Evolutionary conservation across 2,888 invertebrate species (phyloP).

Genomic region (Chymomyza caudatula): DNA sequence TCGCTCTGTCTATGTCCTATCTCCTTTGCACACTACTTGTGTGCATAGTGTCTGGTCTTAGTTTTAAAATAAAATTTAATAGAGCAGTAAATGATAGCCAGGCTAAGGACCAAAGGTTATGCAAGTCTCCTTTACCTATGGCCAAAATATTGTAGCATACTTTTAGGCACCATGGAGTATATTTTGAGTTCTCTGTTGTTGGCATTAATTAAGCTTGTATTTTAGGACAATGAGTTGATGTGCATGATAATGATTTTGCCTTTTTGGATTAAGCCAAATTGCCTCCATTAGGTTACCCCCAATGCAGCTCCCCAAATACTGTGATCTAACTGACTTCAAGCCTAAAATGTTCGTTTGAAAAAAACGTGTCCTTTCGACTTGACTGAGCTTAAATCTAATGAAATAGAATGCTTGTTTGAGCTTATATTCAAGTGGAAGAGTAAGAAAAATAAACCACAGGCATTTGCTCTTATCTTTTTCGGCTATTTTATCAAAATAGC

Average conservation of each 20-base stretch:
- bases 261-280: background rate
- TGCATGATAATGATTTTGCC: background rate
- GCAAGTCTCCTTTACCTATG: background rate
- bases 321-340: background rate
- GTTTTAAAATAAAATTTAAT: constrained; percentile 29
- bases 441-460: background rate
- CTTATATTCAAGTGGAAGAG: background rate
- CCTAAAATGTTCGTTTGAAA: background rate
- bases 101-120: constrained; percentile 10
- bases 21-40: background rate
- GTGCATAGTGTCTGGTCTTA: constrained; percentile 11
- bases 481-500: background rate
- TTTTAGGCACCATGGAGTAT: background rate
- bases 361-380: background rate
- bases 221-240: background rate
- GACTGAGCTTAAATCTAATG: background rate
- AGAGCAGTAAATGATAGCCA: constrained; percentile 21
- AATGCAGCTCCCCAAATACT: background rate
- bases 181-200: background rate
- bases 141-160: constrained; percentile 1
- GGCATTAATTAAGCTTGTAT: constrained; percentile 15
- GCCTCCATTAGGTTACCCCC: background rate
- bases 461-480: background rate
- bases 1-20: background rate
- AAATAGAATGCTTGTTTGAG: background rate